Evolutionary conservation across 2,888 invertebrate species (phyloP).

Genomic region (Octonoba sinensis): DNA sequence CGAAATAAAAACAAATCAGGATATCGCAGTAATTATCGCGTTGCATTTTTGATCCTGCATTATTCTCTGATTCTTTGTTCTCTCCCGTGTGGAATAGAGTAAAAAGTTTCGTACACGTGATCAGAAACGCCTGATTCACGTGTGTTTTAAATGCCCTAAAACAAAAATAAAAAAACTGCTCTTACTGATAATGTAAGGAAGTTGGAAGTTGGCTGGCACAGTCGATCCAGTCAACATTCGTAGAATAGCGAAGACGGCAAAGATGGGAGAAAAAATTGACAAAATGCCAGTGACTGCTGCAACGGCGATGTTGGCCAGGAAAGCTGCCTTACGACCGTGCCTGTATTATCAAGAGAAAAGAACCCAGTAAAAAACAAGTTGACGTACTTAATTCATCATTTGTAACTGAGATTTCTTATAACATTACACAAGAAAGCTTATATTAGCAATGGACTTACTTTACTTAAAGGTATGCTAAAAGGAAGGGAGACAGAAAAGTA

Average conservation of each 20-base stretch:
- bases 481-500: too few species aligned
- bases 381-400: too few species aligned
- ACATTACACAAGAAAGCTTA: too few species aligned
- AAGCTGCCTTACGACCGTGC: slow-evolving; percentile 44
- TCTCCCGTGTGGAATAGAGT: too few species aligned
- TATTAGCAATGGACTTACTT: too few species aligned
- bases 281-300: slow-evolving; percentile 44
- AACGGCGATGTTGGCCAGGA: slow-evolving; percentile 36
- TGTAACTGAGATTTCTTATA: too few species aligned
- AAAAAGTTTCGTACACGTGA: background rate
- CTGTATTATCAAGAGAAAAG: slow-evolving; percentile 5
- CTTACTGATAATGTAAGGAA: slow-evolving; percentile 59
- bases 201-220: slow-evolving; percentile 54
- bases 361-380: background rate
- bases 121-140: background rate
- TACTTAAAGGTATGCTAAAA: too few species aligned
- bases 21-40: too few species aligned
- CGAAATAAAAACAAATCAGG: too few species aligned
- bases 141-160: background rate
- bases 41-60: too few species aligned
- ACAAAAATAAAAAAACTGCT: background rate
- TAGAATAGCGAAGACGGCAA: slow-evolving; percentile 53
- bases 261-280: slow-evolving; percentile 58
- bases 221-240: slow-evolving; percentile 48
- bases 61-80: too few species aligned